A percentile compares a stretch with the other conserved stretches of the same genome.
phyloP scores from a whole-genome alignment of 2,888 invertebrate genomes.

The Synergus japonicus region DNA sequence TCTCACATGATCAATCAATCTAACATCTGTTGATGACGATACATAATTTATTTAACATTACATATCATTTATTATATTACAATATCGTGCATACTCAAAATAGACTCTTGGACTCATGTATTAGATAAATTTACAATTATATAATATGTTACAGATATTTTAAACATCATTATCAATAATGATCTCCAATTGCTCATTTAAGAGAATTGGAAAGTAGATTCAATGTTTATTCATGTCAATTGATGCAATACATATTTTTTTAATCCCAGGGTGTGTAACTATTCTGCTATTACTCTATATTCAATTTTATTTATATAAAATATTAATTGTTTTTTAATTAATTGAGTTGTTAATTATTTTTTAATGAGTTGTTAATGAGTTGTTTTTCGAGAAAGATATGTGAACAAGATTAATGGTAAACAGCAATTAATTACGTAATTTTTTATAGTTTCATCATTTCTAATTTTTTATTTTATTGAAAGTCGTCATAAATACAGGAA shows the following conservation, averaged over 20 bases:
- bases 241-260: not conserved
- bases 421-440: not conserved
- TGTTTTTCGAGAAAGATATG: not conserved
- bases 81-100: not conserved
- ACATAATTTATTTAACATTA: not conserved
- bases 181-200: not conserved
- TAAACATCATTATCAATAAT: not conserved
- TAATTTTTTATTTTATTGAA: not conserved
- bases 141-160: not conserved
- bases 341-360: too few species aligned
- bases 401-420: not conserved
- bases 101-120: not conserved
- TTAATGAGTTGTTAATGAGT: too few species aligned
- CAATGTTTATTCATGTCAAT: not conserved
- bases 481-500: not conserved
- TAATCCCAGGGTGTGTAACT: too few species aligned
- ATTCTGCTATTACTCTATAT: too few species aligned
- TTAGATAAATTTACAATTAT: not conserved
- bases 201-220: not conserved
- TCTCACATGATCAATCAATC: not conserved
- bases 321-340: not conserved
- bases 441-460: not conserved
- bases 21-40: not conserved
- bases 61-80: not conserved
- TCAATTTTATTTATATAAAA: not conserved